These are phyloP conservation scores for Erebia epiphron DNA, from an alignment of 2,888 invertebrate genomes.

Conservation along the genomic window DNA sequence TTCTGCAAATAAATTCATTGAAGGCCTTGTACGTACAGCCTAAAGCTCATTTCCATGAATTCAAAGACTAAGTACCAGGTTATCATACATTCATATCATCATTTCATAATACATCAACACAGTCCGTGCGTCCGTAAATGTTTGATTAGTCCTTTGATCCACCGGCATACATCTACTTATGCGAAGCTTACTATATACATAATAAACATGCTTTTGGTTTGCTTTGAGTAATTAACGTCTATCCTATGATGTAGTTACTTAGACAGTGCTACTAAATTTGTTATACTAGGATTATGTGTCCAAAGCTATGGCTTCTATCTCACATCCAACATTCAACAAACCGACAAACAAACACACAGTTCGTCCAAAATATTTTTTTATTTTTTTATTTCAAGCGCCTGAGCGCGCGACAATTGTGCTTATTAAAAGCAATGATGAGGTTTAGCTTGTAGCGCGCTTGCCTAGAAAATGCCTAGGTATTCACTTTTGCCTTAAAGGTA, in stretches of 20 bases:
- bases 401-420: too few species aligned
- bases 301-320: not conserved
- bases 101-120: not conserved
- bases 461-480: too few species aligned
- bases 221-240: conserved; percentile 7
- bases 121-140: not conserved
- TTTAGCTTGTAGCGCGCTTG: too few species aligned
- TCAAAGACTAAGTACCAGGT: not conserved
- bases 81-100: not conserved
- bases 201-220: conserved; percentile 5
- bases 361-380: too few species aligned
- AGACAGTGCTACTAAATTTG: not conserved
- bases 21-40: too few species aligned
- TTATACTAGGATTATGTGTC: not conserved
- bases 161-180: not conserved
- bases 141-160: conserved; percentile 8
- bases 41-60: too few species aligned
- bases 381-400: too few species aligned
- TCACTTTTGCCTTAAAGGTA: too few species aligned
- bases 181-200: not conserved
- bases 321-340: too few species aligned
- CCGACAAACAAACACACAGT: too few species aligned
- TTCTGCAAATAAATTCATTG: too few species aligned
- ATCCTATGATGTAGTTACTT: not conserved
- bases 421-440: too few species aligned